phyloP scores from a whole-genome alignment of 2,888 invertebrate species.

The Operophtera brumata region DNA sequence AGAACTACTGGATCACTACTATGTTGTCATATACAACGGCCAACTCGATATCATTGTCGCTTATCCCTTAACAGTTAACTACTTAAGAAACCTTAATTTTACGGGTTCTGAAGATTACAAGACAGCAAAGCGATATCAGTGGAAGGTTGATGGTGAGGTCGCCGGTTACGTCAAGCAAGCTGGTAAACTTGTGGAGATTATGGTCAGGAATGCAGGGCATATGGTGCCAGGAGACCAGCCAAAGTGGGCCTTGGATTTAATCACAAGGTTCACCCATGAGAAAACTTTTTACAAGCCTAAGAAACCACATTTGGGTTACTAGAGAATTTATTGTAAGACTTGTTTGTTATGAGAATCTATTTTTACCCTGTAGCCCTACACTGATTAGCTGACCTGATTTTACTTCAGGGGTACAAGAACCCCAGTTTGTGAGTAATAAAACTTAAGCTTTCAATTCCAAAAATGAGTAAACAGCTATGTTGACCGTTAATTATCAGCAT shows the following conservation, averaged over 20 bases:
- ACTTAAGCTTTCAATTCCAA: no score
- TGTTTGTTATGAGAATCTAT: no score
- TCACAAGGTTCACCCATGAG: conserved; percentile 83
- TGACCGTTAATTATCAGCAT: no score
- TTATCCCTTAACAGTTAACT: conserved; percentile 91
- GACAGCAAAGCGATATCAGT: conserved; percentile 83
- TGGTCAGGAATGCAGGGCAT: conserved; percentile 90
- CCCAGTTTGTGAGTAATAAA: no score
- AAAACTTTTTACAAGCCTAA: conserved; percentile 59
- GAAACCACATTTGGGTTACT: conserved; percentile 30
- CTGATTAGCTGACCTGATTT: no score
- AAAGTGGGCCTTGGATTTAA: conserved; percentile 87
- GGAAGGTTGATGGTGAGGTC: conserved; percentile 84
- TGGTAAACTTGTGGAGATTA: conserved; percentile 85
- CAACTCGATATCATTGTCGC: conserved; percentile 96
- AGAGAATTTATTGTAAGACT: not conserved
- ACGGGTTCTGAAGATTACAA: conserved; percentile 83
- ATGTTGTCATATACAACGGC: conserved; percentile 92
- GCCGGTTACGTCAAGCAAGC: conserved; percentile 89
- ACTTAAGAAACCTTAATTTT: conserved; percentile 86
- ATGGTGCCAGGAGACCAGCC: conserved; percentile 91
- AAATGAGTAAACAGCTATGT: no score
- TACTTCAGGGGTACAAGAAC: no score
- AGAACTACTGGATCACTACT: conserved; percentile 84
- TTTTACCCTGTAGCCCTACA: no score